phyloP scores from a whole-genome alignment of 2,797 vertebrate genomes.

The Catamblyrhynchus diadema region DNA sequence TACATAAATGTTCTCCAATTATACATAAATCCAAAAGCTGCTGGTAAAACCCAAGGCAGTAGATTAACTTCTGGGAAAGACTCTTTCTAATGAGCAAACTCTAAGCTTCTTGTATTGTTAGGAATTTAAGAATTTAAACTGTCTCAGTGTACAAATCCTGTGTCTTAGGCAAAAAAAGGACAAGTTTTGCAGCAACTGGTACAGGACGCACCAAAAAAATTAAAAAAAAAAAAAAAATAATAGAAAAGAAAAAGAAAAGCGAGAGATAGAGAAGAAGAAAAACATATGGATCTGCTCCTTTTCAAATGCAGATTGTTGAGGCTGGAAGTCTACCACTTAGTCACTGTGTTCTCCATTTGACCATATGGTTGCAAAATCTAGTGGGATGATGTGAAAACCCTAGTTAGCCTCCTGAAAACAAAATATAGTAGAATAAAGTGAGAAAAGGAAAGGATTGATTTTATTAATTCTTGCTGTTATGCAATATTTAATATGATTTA shows the following conservation, averaged over 20 bases:
- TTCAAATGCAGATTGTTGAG: slow-evolving; percentile 62
- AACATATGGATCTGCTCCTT: slow-evolving; percentile 35
- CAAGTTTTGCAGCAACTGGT: neutral
- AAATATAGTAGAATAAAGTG: neutral
- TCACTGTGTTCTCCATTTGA: slow-evolving; percentile 27
- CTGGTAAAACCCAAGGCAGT: neutral
- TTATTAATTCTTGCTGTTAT: neutral
- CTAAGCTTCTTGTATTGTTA: neutral
- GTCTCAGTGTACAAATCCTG: neutral
- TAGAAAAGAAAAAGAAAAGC: too few relatives aligned
- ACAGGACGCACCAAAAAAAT: neutral
- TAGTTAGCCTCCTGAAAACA: neutral
- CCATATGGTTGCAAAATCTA: slow-evolving; percentile 56
- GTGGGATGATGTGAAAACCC: neutral
- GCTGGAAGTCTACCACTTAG: slow-evolving; percentile 55
- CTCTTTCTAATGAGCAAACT: neutral
- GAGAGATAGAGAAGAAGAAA: neutral
- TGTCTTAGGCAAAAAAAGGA: neutral
- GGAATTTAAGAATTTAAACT: neutral
- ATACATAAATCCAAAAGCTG: neutral
- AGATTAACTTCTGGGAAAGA: neutral
- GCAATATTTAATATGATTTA: neutral
- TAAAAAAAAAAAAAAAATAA: too few relatives aligned
- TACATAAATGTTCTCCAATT: neutral
- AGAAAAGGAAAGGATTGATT: neutral